These are phyloP conservation scores for Anolis sagrei DNA, from an alignment of 2,113 vertebrate genomes.

Conservation along the genomic window DNA sequence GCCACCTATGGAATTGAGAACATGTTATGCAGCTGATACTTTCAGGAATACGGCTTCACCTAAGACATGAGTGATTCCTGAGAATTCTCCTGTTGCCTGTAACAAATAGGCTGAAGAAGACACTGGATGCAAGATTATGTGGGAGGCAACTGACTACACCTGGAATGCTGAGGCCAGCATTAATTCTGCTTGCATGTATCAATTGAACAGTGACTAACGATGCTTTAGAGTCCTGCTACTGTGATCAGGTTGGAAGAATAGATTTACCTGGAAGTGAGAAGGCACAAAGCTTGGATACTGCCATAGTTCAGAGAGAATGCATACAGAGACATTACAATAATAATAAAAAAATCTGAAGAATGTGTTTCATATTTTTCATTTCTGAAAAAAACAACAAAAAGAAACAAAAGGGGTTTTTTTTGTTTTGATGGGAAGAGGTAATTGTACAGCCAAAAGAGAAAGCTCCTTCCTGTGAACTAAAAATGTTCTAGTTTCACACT, in stretches of 20 bases:
- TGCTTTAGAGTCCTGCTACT: conserved; percentile 41
- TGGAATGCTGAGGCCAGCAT: conserved; percentile 56
- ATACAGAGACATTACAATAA: background rate
- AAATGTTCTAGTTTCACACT: background rate
- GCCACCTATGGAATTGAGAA: conserved; percentile 80
- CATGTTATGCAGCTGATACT: conserved; percentile 1
- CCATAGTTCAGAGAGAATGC: background rate
- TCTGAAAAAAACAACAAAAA: background rate
- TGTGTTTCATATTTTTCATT: background rate
- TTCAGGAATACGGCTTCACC: conserved; percentile 23
- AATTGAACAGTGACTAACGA: conserved; percentile 38
- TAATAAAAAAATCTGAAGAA: background rate
- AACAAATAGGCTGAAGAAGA: conserved; percentile 44
- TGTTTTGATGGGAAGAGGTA: too few species aligned
- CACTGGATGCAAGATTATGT: conserved; percentile 34
- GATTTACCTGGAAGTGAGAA: conserved; percentile 3
- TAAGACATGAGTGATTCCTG: background rate
- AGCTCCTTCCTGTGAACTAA: background rate
- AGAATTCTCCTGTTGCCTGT: conserved; percentile 7
- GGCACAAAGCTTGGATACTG: conserved; percentile 1
- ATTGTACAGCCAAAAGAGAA: too few species aligned
- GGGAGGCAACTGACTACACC: conserved; percentile 46
- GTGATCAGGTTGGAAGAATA: conserved; percentile 2
- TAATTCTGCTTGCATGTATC: conserved; percentile 38
- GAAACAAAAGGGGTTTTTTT: too few species aligned